These are phyloP conservation scores for Cynocephalus volans DNA, from an alignment of 2,113 vertebrate species.

Conservation along the genomic window DNA sequence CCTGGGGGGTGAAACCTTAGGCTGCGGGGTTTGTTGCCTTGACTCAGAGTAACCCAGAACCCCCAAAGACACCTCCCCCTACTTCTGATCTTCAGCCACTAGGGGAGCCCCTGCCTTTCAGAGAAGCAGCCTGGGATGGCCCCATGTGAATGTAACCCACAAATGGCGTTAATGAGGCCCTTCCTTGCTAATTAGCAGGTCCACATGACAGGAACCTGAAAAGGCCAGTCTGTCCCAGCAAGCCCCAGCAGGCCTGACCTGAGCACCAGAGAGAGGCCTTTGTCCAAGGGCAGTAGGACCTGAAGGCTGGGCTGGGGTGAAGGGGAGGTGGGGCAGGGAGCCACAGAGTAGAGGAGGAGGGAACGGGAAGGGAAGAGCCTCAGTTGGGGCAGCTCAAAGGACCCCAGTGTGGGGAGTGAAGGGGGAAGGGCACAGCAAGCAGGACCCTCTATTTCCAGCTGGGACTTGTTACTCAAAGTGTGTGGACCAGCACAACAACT, in stretches of 20 bases:
- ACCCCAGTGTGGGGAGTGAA: background rate
- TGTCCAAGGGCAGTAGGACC: slow-evolving; percentile 77
- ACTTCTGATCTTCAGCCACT: background rate
- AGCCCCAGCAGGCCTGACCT: slow-evolving; percentile 81
- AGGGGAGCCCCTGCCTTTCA: background rate
- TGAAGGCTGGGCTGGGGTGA: background rate
- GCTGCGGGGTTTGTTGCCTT: background rate
- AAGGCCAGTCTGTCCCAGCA: slow-evolving; percentile 88
- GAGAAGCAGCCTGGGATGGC: background rate
- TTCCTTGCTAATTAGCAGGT: slow-evolving; percentile 88
- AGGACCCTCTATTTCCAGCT: background rate
- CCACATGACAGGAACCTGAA: slow-evolving; percentile 80
- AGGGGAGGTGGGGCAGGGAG: background rate
- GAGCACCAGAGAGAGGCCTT: slow-evolving; percentile 44
- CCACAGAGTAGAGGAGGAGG: background rate
- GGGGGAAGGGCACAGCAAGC: background rate
- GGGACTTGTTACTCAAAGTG: fast-evolving
- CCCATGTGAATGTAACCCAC: slow-evolving; percentile 80
- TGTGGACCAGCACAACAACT: fast-evolving
- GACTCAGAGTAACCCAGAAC: slow-evolving; percentile 29
- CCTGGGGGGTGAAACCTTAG: background rate
- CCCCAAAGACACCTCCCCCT: background rate
- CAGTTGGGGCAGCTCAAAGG: background rate
- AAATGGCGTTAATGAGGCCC: slow-evolving; percentile 85
- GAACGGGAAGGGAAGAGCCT: background rate